These are phyloP conservation scores for Picus viridis DNA, from an alignment of 2,797 vertebrate species.

Conservation along the genomic window DNA sequence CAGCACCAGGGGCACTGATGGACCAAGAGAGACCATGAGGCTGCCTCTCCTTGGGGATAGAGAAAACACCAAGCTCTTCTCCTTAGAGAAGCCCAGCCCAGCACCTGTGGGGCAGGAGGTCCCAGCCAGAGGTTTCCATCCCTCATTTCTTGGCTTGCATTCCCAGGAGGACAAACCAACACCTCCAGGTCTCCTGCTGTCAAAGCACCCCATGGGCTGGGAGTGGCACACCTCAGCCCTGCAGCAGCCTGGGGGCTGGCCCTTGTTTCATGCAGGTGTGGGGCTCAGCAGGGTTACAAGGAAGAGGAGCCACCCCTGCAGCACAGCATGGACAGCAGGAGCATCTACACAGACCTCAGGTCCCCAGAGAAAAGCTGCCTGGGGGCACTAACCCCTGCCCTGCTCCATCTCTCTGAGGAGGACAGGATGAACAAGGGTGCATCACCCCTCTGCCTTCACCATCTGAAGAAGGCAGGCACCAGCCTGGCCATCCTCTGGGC, in stretches of 20 bases:
- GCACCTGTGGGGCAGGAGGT: neutral
- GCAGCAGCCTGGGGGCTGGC: neutral
- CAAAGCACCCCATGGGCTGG: neutral
- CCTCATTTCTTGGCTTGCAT: neutral
- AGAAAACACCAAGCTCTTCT: neutral
- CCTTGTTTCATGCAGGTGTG: neutral
- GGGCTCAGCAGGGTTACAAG: neutral
- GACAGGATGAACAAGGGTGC: neutral
- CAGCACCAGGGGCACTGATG: accelerated
- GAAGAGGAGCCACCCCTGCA: neutral
- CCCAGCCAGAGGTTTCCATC: neutral
- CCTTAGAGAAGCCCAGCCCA: neutral
- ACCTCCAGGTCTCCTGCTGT: neutral
- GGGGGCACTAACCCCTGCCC: neutral
- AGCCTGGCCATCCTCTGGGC: neutral
- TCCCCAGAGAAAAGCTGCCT: neutral
- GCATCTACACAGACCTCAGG: neutral
- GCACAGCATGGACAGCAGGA: neutral
- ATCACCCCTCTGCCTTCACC: neutral
- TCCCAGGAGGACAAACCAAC: neutral
- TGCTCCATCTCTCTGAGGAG: accelerated
- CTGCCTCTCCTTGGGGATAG: neutral
- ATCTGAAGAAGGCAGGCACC: neutral
- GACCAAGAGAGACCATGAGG: accelerated
- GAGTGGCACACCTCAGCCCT: neutral